Conservation (phyloP, 2,888 invertebrate species). For the Drosophila mimica region DNA sequence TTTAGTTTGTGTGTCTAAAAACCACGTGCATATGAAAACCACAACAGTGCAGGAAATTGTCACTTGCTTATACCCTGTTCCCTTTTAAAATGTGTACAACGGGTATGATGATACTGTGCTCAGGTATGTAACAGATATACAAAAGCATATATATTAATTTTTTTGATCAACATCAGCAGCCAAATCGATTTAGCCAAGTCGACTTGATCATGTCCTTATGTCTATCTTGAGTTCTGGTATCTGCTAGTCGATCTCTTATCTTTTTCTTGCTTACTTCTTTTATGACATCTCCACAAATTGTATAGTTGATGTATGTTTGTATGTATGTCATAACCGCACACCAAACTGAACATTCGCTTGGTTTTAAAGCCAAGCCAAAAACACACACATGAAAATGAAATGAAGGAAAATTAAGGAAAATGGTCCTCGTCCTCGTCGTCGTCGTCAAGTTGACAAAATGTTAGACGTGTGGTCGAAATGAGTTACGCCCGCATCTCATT, state of each 20-base stretch:
- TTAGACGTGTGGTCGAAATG: constrained; percentile 24
- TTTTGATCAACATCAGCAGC: neutral
- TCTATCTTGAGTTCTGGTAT: neutral
- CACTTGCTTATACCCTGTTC: neutral
- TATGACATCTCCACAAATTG: neutral
- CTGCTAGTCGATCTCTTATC: neutral
- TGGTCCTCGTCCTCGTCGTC: constrained; percentile 13
- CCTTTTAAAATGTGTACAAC: neutral
- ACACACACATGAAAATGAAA: constrained; percentile 25
- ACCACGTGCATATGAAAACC: neutral
- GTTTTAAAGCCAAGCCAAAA: neutral
- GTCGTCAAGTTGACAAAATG: constrained; percentile 50
- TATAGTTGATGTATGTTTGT: neutral
- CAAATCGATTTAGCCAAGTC: neutral
- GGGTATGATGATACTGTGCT: neutral
- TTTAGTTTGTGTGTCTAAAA: neutral
- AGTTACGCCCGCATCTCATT: neutral
- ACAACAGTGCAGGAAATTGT: constrained; percentile 1
- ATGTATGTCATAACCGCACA: neutral
- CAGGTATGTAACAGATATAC: neutral
- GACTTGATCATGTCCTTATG: no score
- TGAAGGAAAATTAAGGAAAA: constrained; percentile 23
- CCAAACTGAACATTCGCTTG: neutral
- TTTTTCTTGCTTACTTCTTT: neutral
- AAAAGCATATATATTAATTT: neutral